Conservation (phyloP, 2,797 vertebrate genomes). For the Acrossocheilus wenchowensis region DNA sequence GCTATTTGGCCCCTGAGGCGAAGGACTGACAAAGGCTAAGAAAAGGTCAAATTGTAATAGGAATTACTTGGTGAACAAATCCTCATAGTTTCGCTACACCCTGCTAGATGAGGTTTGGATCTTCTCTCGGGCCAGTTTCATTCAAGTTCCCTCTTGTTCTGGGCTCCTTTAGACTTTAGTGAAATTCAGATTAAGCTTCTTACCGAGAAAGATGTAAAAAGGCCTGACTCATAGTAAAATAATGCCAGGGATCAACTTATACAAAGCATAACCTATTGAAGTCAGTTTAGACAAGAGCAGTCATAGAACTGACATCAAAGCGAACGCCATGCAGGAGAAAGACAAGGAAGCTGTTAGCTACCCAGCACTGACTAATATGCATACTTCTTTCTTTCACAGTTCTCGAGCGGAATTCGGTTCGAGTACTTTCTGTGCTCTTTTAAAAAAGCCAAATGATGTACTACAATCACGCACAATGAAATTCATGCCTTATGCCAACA, state of each 20-base stretch:
- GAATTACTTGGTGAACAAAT: slow-evolving; percentile 64
- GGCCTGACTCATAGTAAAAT: slow-evolving; percentile 52
- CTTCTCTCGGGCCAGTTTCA: slow-evolving; percentile 35
- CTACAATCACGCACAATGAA: not conserved
- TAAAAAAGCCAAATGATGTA: not conserved
- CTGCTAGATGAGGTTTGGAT: slow-evolving; percentile 39
- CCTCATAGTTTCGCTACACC: slow-evolving; percentile 58
- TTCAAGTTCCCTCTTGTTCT: slow-evolving; percentile 55
- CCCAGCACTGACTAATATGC: slow-evolving; percentile 3
- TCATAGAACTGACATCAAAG: slow-evolving; percentile 21
- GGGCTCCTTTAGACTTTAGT: slow-evolving; percentile 37
- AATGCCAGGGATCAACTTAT: slow-evolving; percentile 26
- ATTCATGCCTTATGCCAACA: not conserved
- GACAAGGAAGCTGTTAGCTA: not conserved
- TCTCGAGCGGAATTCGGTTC: not conserved
- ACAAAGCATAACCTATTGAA: slow-evolving; percentile 34
- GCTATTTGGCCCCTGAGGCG: slow-evolving; percentile 60
- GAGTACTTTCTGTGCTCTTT: not conserved
- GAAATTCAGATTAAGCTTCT: slow-evolving; percentile 46
- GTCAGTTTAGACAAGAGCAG: slow-evolving; percentile 19
- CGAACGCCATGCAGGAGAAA: not conserved
- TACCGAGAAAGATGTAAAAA: slow-evolving; percentile 52
- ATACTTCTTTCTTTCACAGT: not conserved
- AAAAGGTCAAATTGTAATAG: slow-evolving; percentile 69
- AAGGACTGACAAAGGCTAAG: slow-evolving; percentile 70